Conservation (phyloP, 2,113 vertebrate species). For the Indicator indicator region DNA sequence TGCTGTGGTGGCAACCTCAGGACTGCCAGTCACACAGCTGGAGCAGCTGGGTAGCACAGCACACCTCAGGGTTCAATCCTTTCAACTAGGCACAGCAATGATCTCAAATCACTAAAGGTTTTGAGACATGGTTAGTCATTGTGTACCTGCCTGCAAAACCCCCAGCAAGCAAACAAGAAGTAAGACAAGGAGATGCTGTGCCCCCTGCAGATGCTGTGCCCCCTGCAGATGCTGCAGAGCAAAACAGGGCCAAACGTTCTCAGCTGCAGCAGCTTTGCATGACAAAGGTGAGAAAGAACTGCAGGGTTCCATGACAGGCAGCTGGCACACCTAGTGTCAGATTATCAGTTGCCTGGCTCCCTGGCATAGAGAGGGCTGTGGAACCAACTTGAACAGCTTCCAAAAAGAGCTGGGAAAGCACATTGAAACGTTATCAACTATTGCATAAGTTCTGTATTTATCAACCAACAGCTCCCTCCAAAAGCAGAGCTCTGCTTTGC, state of each 20-base stretch:
- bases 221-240: neutral
- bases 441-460: fast-evolving
- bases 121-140: neutral
- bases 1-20: neutral
- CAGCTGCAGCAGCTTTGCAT: neutral
- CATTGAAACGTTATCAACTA: neutral
- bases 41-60: neutral
- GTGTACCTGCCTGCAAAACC: neutral
- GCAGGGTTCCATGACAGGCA: neutral
- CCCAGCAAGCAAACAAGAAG: neutral
- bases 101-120: neutral
- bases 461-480: too few relatives aligned
- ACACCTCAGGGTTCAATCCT: neutral
- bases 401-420: neutral
- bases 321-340: neutral
- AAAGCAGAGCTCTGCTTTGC: neutral
- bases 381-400: neutral
- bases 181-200: neutral
- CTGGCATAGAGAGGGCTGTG: neutral
- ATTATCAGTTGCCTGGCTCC: neutral
- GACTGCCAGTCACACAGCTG: neutral
- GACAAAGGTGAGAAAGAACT: fast-evolving
- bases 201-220: neutral
- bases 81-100: neutral
- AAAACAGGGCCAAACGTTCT: too few relatives aligned